Evolutionary conservation across 1,140 invertebrate genomes (phyloP), one percentile per base, ranked within the genome.

Genomic region (Acromyrmex echinatior): DNA sequence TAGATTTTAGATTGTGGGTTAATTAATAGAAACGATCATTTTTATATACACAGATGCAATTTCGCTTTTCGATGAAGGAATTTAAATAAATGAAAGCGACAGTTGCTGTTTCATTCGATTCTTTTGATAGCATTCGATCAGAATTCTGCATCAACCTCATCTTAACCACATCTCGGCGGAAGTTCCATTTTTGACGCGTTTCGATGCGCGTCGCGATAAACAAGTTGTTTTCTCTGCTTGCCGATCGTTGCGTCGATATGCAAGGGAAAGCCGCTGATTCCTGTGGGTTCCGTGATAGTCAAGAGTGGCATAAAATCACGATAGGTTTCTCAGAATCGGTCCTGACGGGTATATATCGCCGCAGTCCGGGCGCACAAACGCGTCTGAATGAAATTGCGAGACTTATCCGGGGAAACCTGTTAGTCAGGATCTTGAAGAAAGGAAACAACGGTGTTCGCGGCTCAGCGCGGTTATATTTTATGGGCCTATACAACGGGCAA

Each of bases 241-340:
- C 63, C 86, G 58, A 78, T 86, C 62, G 58, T 25, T 58, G 58
- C 62, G 35, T 49, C 60, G 56, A 62, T 74, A 71, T 60, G 86
- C 86, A 39, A 58, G 56, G 87, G 87, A 90, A 91, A 89, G 86
- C 65, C 81, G 58, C 49, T 21, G 76, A 84, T 77, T 65, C 31
- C 12, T 31, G 68, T 65, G 60, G 25, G 66, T 80, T 58, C 49
- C 74, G 35, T 12, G 53, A 31, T 58, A 81, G 21, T n/a, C 58
- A 28, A 62, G 31, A 56, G 25, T 78, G 51, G 74, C 60, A 79
- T 60, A 58, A 91, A 91, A 86, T 90, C 77, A 14, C 86, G 70
- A 90, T 88, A 82, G 58, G 58, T 86, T 86, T 87, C 79, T 77
- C 21, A 45, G 77, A 88, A 90, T 88, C 77, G 60, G 9, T 66